A percentile compares a stretch with the other conserved stretches of the same genome.
phyloP scores from a whole-genome alignment of 2,113 vertebrate genomes.

The Pelobates fuscus region DNA sequence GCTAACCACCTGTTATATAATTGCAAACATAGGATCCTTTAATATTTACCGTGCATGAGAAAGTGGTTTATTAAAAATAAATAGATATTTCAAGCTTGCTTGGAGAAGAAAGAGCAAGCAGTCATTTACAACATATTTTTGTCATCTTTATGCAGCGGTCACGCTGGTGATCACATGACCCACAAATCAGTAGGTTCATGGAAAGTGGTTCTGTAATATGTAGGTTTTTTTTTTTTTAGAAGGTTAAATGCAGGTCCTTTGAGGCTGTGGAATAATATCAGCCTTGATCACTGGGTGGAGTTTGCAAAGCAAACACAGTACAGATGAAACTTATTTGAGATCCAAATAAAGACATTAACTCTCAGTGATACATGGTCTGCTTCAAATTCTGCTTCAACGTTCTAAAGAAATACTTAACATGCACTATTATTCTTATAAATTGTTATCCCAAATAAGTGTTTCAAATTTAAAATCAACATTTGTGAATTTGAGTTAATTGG shows the following conservation, averaged over 20 bases:
- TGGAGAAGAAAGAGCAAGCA: not conserved
- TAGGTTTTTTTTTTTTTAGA: not conserved
- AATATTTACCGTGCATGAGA: slow-evolving; percentile 23
- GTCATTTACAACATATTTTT: not conserved
- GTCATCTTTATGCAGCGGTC: not conserved
- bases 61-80: not conserved
- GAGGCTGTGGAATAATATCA: not conserved
- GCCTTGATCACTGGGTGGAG: not conserved
- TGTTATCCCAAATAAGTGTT: no score
- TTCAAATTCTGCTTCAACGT: no score
- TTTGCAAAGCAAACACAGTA: not conserved
- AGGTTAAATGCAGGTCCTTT: not conserved
- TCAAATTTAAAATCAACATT: no score
- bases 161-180: not conserved
- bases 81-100: not conserved
- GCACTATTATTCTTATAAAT: no score
- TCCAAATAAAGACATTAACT: not conserved
- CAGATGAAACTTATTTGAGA: not conserved
- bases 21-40: not conserved
- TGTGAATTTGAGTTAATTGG: no score
- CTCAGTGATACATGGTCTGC: no score
- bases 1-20: not conserved
- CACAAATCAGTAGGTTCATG: not conserved
- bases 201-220: not conserved
- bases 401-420: no score